Base-by-base conservation (phyloP, 2,888 invertebrate genomes). In the Hirtodrosophila trivittata region DNA sequence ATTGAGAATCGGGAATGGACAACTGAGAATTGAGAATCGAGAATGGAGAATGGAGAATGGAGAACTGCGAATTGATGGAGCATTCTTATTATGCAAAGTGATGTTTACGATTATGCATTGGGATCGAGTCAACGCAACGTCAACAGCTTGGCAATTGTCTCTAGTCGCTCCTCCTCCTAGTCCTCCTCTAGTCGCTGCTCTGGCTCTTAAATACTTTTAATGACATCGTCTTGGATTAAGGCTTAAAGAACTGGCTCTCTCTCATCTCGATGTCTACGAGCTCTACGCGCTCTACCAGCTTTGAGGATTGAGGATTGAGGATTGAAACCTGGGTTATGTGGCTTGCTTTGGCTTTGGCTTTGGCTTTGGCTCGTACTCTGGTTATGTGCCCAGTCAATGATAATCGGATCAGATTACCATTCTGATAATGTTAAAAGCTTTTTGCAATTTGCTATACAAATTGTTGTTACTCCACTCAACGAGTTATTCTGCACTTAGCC, bases 51-150 rank as follows among this genome's bases (percentile, higher is more conserved):
- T 16, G 6, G 12, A 14, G 30, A 28, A n/a, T 2, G 28, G 28
- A n/a, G 28, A 28, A 13, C 26, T 13, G 60, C 60, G 56, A 83
- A 87, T 88, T 88, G 88, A 88, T 88, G 87, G 81, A 87, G 87
- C 87, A 84, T 88, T 86, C 86, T 81, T 85, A 75, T 87, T 86
- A 88, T 88, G 87, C 86, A 87, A 88, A 87, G 85, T 87, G 88
- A 88, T 87, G 87, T 84, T 83, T 83, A 84, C 85, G 82, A 83
- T 83, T 84, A 84, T 83, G 74, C 71, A 72, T 64, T 52, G 75
- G 59, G 56, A 72, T 62, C 69, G 60, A 58, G 62, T 54, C 67
- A 65, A 60, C 33, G 69, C 62, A 66, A 58, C 69, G 66, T 72
- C 68, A 73, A 69, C 68, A 62, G 28, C 60, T 57, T 62, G 37